Base-by-base conservation (phyloP, 2,113 vertebrate genomes). In the Epinephelus fuscoguttatus region DNA sequence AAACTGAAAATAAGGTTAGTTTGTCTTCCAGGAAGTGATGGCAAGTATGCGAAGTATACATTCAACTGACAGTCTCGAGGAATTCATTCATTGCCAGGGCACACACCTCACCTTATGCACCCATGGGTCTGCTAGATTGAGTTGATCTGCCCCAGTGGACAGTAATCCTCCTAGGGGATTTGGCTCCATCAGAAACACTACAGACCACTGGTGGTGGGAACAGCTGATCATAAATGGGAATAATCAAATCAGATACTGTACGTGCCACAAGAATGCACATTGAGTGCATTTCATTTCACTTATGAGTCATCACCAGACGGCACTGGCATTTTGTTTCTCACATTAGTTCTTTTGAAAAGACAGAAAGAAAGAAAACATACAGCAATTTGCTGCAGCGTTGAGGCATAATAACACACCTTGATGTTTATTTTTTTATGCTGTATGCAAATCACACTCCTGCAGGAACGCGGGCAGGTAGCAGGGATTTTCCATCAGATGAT, bases 101-200 rank as follows among this genome's bases (percentile, higher is more conserved):
- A 67, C 70, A 81, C 80, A 81, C 27, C 81, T 91, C 82, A 91
- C 88, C 88, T 88, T 52, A 19, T 61, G 49, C 77, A 89, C 66
- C 70, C 89, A 69, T 95, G 71, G 72, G 90, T 79, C 71, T 70
- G 77, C 82, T 85, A 91, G 94, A 93, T 92, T 96, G 92, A 88
- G 80, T 91, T 85, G 91, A 93, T 92, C 94, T 94, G 88, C 69
- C 82, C 92, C 89, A 66, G 57, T 82, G 88, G 76, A 85, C 78
- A 89, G 86, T 96, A 95, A 96, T 97, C 95, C 95, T 96, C 92
- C 94, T 94, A 91, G 91, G 93, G 93, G 95, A 96, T 96, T 97
- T 96, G 91, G 88, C 91, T 96, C 68, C 80, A 91, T 76, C 45
- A 83, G 80, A 81, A 56, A 67, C 84, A 81, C 77, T 62, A 70